A percentile compares a stretch with the other conserved stretches of the same genome.
phyloP scores from a whole-genome alignment of 2,113 vertebrate species.

The Hippotragus niger region DNA sequence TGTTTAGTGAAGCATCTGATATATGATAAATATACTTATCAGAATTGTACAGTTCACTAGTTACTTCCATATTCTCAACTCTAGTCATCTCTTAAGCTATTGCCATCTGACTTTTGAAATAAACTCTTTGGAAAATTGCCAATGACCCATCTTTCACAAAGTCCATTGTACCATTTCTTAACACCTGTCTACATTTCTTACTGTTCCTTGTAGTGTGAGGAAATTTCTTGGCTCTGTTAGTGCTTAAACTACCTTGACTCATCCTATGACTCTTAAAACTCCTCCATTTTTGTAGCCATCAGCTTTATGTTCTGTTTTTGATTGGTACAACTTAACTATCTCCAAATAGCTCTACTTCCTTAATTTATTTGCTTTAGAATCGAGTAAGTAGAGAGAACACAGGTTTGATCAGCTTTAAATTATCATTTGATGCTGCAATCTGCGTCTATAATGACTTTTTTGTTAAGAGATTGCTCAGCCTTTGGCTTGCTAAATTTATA shows the following conservation, averaged over 20 bases:
- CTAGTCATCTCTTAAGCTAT: not conserved
- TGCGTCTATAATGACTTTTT: not conserved
- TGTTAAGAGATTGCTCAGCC: not conserved
- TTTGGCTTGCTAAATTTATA: not conserved
- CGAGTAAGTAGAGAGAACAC: not conserved
- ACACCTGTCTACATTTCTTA: not conserved
- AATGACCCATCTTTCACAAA: not conserved
- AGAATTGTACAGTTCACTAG: not conserved
- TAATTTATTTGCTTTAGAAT: not conserved
- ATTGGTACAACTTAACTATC: not conserved
- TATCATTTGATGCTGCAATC: not conserved
- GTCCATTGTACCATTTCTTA: not conserved
- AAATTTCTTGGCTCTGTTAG: not conserved
- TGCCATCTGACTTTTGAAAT: not conserved
- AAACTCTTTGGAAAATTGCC: not conserved
- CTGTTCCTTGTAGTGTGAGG: not conserved
- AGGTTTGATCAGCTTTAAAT: not conserved
- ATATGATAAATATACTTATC: not conserved
- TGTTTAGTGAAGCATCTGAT: not conserved
- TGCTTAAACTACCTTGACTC: not conserved
- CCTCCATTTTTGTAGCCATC: not conserved
- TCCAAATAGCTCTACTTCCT: not conserved
- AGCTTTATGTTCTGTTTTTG: not conserved
- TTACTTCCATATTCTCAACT: not conserved
- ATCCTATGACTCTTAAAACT: not conserved